Conservation (phyloP, 2,113 vertebrate species). For the Arvicanthis niloticus region DNA sequence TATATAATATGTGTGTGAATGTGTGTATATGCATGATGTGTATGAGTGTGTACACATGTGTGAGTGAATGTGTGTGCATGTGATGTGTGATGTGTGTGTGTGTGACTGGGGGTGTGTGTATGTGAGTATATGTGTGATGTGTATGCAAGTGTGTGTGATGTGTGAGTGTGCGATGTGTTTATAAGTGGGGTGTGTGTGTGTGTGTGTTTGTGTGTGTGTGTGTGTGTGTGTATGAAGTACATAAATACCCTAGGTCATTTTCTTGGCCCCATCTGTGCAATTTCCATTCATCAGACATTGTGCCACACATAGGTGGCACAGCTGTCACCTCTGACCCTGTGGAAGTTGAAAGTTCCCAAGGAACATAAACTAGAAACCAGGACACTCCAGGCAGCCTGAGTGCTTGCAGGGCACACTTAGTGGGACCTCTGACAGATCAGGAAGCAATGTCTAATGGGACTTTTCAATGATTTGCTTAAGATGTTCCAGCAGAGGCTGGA, state of each 20-base stretch:
- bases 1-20: not conserved
- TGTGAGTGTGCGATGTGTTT: not conserved
- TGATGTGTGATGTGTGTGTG: no score
- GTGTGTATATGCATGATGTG: not conserved
- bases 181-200: not conserved
- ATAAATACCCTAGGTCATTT: not conserved
- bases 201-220: not conserved
- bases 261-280: not conserved
- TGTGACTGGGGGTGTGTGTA: no score
- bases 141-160: not conserved
- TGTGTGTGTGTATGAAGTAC: not conserved
- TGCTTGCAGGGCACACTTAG: not conserved
- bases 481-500: not conserved
- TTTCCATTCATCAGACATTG: not conserved
- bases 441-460: not conserved
- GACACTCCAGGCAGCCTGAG: not conserved
- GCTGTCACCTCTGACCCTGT: not conserved
- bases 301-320: not conserved
- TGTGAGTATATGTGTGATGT: not conserved
- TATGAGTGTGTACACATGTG: not conserved
- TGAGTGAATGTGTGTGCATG: not conserved
- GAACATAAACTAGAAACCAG: not conserved
- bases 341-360: not conserved
- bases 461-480: not conserved
- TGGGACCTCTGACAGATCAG: not conserved